Evolutionary conservation across 2,113 vertebrate genomes (phyloP).

Genomic region (Rhynchomys soricoides): DNA sequence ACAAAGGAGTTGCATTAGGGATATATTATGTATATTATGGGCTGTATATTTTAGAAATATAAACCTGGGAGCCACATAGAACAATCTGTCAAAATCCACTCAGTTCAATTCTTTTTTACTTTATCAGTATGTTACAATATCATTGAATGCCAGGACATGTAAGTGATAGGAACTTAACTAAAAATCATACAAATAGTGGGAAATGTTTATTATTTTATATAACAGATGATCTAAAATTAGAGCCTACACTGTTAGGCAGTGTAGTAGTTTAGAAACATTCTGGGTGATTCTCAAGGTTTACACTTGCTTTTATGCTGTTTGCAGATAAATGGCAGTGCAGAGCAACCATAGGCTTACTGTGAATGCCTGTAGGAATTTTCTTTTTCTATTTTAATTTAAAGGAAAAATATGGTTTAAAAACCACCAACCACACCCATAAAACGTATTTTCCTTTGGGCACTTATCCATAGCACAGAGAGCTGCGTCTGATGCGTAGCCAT

Average conservation of each 20-base stretch:
- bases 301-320: not conserved
- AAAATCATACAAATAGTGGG: not conserved
- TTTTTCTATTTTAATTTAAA: constrained; percentile 22
- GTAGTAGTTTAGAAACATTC: not conserved
- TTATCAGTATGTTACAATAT: not conserved
- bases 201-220: not conserved
- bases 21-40: not conserved
- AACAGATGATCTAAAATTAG: not conserved
- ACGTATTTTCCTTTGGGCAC: not conserved
- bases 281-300: not conserved
- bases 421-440: not conserved
- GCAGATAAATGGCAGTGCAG: not conserved
- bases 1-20: not conserved
- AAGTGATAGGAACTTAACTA: constrained; percentile 1
- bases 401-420: not conserved
- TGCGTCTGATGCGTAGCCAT: not conserved
- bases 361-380: not conserved
- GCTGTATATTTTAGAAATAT: not conserved
- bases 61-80: not conserved
- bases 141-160: not conserved
- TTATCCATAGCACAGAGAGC: not conserved
- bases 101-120: not conserved
- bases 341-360: not conserved
- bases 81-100: not conserved
- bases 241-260: not conserved